A percentile compares a stretch with the other conserved stretches of the same genome.
These are phyloP conservation scores for Lasius fuliginosus DNA, from an alignment of 2,888 invertebrate genomes.

Conservation along the genomic window DNA sequence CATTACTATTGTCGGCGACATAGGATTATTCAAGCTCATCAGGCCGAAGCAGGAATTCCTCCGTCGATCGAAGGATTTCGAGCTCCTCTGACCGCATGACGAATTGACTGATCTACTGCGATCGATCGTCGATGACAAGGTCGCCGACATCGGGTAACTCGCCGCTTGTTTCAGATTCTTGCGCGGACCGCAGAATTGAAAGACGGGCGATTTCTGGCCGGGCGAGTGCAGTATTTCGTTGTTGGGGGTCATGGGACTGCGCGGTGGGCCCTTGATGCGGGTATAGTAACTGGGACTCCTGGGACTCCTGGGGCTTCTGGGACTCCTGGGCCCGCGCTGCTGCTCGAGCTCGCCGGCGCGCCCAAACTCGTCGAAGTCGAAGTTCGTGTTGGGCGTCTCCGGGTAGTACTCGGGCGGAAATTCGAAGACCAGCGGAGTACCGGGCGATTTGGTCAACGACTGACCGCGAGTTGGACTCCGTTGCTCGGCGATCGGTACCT, in stretches of 20 bases:
- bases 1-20: conserved; percentile 79
- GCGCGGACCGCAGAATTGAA: conserved; percentile 80
- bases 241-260: conserved; percentile 72
- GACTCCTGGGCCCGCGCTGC: conserved; percentile 20
- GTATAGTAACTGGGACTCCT: conserved; percentile 70
- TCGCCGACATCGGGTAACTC: conserved; percentile 80
- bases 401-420: conserved; percentile 80
- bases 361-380: conserved; percentile 80
- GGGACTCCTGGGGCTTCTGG: conserved; percentile 58
- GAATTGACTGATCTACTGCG: conserved; percentile 72
- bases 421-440: conserved; percentile 87
- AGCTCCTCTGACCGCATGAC: conserved; percentile 70
- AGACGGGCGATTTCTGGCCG: conserved; percentile 72
- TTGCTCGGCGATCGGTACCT: conserved; percentile 87
- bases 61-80: conserved; percentile 74
- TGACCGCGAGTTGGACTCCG: conserved; percentile 87
- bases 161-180: conserved; percentile 79
- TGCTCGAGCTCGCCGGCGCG: conserved; percentile 58
- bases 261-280: background rate
- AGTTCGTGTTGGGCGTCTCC: conserved; percentile 79
- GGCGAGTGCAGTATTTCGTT: conserved; percentile 65
- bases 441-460: conserved; percentile 87
- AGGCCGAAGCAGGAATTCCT: conserved; percentile 78
- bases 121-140: conserved; percentile 61
- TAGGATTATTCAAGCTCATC: conserved; percentile 75